These are phyloP conservation scores for Caenorhabditis sp. DNA, from an alignment of 2,888 invertebrate species.

Conservation along the genomic window DNA sequence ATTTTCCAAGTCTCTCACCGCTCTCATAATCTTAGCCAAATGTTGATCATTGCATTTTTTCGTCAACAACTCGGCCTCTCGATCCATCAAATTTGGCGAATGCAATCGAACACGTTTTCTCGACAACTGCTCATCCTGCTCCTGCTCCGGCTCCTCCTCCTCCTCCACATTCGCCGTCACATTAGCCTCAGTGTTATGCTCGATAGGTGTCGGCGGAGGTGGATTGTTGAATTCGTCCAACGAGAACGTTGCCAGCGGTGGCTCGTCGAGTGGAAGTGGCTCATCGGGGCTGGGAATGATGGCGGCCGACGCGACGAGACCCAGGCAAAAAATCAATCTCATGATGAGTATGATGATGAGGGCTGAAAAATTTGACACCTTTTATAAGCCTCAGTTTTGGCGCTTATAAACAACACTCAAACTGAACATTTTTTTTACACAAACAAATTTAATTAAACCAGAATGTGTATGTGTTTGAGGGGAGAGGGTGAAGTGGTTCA, in stretches of 20 bases:
- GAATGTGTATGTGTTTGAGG: not conserved
- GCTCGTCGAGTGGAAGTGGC: constrained; percentile 25
- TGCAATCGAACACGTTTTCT: constrained; percentile 24
- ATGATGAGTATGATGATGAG: not conserved
- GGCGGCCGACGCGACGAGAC: not conserved
- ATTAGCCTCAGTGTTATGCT: not conserved
- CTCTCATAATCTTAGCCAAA: constrained; percentile 22
- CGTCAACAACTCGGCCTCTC: constrained; percentile 22
- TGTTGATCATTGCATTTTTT: constrained; percentile 25
- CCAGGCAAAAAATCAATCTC: not conserved
- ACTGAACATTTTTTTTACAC: not conserved
- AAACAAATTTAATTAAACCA: not conserved
- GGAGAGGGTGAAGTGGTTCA: not conserved
- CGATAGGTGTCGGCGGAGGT: not conserved
- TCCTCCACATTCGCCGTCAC: not conserved
- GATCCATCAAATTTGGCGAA: constrained; percentile 18
- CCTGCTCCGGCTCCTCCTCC: too few species aligned
- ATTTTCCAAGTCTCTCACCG: constrained; percentile 5
- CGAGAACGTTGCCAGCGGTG: constrained; percentile 10
- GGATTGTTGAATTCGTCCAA: not conserved
- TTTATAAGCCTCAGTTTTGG: not conserved
- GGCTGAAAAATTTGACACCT: too few species aligned
- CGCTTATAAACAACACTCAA: not conserved
- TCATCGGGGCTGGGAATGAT: constrained; percentile 20
- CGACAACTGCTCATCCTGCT: too few species aligned